Evolutionary conservation across 2,113 vertebrate species (phyloP), one percentile per base, ranked within the genome.

Genomic region (Passer montanus): DNA sequence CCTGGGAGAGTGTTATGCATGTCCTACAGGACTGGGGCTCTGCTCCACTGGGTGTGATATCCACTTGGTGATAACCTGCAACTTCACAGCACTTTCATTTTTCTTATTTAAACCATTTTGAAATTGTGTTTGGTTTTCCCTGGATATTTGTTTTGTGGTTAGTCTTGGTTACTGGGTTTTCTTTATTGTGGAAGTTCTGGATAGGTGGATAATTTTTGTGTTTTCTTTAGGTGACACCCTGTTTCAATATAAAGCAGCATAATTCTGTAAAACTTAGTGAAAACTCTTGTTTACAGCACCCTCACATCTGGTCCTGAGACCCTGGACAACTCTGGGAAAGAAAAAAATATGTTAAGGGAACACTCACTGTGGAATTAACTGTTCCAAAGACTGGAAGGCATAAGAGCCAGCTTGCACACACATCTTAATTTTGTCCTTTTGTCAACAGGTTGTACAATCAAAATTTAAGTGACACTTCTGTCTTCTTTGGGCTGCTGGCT

Each of bases 401-500:
- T 52, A 83, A 74, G 75, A 84, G 15, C 41, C 79, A 27, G 41
- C 18, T 62, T 94, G 73, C 73, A 72, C 1, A 10, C 62, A 60
- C 52, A 79, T 55, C 73, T 85, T 91, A 83, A 74, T 74, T 83
- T 91, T 95, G 83, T 82, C 64, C 49, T 46, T 89, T 92, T 92
- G 80, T 95, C 83, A 87, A 80, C 80, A 95, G 79, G 90, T 89
- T 88, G 28, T 80, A 89, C 2, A 11, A 84, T 69, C 69, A 92
- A 87, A 93, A 96, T 84, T 70, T 52, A 77, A 90, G 68, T 35
- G 76, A 72, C 60, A 35, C 28, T 91, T 81, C 28, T 68, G 73
- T 75, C 69, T 89, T 90, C 86, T 64, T 66, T 3, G 6, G 44
- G 66, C 56, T 84, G 80, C 90, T 96, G 93, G 90, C 93, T 96